Conservation (phyloP, 23 tunicate species). For the Halocynthia roretzi region DNA sequence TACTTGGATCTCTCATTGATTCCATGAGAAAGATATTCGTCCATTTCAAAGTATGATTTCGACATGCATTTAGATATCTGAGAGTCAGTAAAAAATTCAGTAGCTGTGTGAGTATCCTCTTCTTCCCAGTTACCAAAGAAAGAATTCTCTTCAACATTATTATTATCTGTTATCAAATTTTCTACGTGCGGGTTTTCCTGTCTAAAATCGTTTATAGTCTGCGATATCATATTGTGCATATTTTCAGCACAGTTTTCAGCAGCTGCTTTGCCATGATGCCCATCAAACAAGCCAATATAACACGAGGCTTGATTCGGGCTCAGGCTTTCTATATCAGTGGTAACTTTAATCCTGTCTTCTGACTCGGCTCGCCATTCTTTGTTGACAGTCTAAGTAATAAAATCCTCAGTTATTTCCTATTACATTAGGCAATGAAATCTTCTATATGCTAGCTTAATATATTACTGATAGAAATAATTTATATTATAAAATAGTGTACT, state of each 20-base stretch:
- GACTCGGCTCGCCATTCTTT: conserved; percentile 36
- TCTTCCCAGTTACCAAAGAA: too few species aligned
- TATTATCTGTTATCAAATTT: too few species aligned
- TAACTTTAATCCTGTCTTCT: conserved; percentile 50
- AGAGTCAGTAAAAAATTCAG: conserved; percentile 2
- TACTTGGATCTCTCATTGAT: conserved; percentile 71
- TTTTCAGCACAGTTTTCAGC: conserved; percentile 23
- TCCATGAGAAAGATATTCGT: conserved; percentile 49
- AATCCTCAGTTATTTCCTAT: too few species aligned
- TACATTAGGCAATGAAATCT: too few species aligned
- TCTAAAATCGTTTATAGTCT: too few species aligned
- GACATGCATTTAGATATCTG: conserved; percentile 19
- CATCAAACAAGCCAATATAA: conserved; percentile 67
- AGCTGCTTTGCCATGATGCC: conserved; percentile 55
- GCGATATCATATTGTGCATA: conserved; percentile 15
- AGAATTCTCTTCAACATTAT: neutral
- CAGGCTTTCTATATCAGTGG: conserved; percentile 5
- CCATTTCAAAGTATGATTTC: conserved; percentile 46
- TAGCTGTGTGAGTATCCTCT: too few species aligned
- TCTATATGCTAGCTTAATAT: too few species aligned
- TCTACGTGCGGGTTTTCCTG: too few species aligned
- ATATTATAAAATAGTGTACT: too few species aligned
- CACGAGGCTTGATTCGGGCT: conserved; percentile 16
- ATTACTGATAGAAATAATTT: too few species aligned
- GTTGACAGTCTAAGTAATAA: conserved; percentile 42